phyloP scores from a whole-genome alignment of 2,888 invertebrate species.

The Hydrotaea diabolus region DNA sequence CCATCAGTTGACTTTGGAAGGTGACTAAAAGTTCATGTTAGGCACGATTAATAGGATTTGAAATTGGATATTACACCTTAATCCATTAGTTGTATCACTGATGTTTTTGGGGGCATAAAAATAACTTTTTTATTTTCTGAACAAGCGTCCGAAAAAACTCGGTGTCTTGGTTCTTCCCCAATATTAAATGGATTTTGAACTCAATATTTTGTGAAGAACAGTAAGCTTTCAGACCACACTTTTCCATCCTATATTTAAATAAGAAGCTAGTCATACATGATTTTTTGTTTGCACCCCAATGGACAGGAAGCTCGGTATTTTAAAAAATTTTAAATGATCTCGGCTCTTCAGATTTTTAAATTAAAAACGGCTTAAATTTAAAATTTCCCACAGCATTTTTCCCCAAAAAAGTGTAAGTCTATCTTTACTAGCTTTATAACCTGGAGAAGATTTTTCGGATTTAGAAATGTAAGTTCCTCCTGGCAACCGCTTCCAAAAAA shows the following conservation, averaged over 20 bases:
- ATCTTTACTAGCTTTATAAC: too few relatives aligned
- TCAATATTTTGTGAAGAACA: too few relatives aligned
- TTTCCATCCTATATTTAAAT: slow-evolving; percentile 28
- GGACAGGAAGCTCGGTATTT: neutral
- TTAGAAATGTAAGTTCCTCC: slow-evolving; percentile 26
- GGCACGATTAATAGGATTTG: slow-evolving; percentile 16
- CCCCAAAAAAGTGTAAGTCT: neutral
- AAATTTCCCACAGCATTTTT: slow-evolving; percentile 10
- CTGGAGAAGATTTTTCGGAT: too few relatives aligned
- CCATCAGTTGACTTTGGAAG: too few relatives aligned
- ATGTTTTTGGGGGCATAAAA: slow-evolving; percentile 38
- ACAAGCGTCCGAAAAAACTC: slow-evolving; percentile 20
- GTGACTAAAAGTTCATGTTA: slow-evolving; percentile 6
- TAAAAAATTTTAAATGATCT: neutral
- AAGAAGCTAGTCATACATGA: slow-evolving; percentile 8
- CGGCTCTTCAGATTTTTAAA: neutral
- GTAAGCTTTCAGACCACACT: slow-evolving; percentile 3
- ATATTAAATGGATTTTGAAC: slow-evolving; percentile 27
- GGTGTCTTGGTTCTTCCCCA: slow-evolving; percentile 35
- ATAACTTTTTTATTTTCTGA: slow-evolving; percentile 34
- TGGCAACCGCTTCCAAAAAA: slow-evolving; percentile 36
- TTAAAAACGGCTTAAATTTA: too few relatives aligned
- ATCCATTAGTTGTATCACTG: slow-evolving; percentile 35
- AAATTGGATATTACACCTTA: too few relatives aligned
- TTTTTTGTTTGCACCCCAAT: slow-evolving; percentile 27